phyloP scores from a whole-genome alignment of 2,888 invertebrate species.

The Eurois occulta region DNA sequence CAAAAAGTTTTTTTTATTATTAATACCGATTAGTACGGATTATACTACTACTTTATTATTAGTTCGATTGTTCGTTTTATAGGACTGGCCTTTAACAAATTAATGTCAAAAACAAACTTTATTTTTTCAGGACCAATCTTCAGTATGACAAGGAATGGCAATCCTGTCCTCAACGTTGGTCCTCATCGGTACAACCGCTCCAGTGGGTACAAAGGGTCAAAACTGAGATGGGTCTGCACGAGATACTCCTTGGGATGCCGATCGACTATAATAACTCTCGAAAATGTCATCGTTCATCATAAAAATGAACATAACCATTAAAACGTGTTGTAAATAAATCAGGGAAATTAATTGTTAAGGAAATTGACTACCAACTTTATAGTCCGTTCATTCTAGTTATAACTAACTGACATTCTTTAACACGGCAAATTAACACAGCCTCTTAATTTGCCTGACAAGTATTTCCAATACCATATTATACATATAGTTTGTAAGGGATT shows the following conservation, averaged over 20 bases:
- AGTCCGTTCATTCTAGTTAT: background rate
- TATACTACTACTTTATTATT: too few relatives aligned
- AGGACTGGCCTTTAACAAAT: background rate
- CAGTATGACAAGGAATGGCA: conserved; percentile 49
- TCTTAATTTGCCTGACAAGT: too few relatives aligned
- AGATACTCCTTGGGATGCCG: conserved; percentile 15
- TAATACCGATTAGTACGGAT: too few relatives aligned
- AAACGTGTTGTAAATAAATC: background rate
- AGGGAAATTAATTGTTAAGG: background rate
- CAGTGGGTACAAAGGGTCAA: conserved; percentile 24
- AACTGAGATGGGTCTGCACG: conserved; percentile 53
- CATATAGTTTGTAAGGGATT: too few relatives aligned
- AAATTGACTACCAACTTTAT: background rate
- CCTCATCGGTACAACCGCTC: conserved; percentile 54
- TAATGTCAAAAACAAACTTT: background rate
- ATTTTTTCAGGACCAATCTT: conserved; percentile 51
- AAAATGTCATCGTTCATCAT: background rate
- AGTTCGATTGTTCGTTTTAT: background rate
- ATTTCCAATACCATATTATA: too few relatives aligned
- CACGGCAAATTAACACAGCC: too few relatives aligned
- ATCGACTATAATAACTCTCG: background rate
- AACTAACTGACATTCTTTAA: background rate
- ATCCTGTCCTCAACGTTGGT: conserved; percentile 54
- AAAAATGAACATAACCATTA: background rate
- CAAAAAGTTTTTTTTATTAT: too few relatives aligned